These are phyloP conservation scores for Megaceryle alcyon DNA, from an alignment of 2,797 vertebrate species.

Conservation along the genomic window DNA sequence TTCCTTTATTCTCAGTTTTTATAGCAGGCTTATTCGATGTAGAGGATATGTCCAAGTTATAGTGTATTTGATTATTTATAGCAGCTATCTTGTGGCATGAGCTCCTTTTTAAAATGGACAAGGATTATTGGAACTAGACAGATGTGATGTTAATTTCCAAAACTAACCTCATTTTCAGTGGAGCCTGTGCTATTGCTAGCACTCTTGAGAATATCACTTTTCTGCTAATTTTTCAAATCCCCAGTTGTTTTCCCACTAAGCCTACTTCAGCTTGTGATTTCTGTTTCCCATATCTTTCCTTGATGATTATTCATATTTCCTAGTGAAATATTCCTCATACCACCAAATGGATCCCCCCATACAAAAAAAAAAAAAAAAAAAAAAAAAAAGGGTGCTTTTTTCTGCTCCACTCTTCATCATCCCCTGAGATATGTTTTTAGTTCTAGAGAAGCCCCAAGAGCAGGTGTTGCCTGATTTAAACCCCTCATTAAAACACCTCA, in stretches of 20 bases:
- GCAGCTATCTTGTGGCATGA: conserved; percentile 8
- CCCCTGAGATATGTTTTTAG: not conserved
- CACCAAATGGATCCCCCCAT: not conserved
- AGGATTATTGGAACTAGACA: conserved; percentile 48
- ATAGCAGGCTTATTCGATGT: conserved; percentile 48
- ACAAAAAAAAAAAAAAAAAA: no score
- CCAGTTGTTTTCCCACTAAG: conserved; percentile 7
- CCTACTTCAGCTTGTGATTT: not conserved
- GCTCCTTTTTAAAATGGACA: conserved; percentile 39
- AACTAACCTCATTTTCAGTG: conserved; percentile 50
- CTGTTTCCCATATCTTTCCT: not conserved
- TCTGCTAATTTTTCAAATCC: conserved; percentile 51
- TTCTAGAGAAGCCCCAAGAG: not conserved
- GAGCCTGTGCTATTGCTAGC: conserved; percentile 4
- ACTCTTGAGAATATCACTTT: conserved; percentile 51
- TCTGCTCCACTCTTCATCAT: not conserved
- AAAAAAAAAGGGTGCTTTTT: not conserved
- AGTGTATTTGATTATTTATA: conserved; percentile 63
- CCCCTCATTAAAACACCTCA: not conserved
- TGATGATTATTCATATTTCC: conserved; percentile 14
- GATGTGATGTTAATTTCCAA: conserved; percentile 59
- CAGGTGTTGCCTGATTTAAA: not conserved
- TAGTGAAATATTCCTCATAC: not conserved
- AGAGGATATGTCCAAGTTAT: conserved; percentile 44
- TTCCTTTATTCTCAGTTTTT: conserved; percentile 67